Evolutionary conservation across 1,140 invertebrate species (phyloP).

Genomic region (Halictus rubicundus): DNA sequence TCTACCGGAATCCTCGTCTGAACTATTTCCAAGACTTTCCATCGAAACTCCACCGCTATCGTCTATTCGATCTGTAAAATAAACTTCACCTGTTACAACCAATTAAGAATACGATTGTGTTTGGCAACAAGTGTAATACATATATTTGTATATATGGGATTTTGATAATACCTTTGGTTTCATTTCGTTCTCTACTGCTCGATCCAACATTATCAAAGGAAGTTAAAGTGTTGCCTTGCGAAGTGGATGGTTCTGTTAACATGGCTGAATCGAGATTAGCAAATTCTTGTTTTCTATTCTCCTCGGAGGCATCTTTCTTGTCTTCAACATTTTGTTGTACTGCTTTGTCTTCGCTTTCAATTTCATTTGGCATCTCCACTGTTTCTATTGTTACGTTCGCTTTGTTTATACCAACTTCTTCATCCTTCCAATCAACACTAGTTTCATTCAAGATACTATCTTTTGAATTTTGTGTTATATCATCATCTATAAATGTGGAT

Average conservation of each 20-base stretch:
- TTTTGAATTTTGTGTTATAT: too few species aligned
- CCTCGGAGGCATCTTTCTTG: slow-evolving; percentile 9
- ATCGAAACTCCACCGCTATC: slow-evolving; percentile 73
- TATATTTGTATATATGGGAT: not conserved
- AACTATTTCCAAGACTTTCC: slow-evolving; percentile 70
- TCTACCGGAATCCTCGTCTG: slow-evolving; percentile 70
- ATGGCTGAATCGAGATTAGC: not conserved
- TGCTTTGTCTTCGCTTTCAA: not conserved
- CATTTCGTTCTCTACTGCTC: slow-evolving; percentile 31
- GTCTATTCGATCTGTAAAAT: slow-evolving; percentile 57
- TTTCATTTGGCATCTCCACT: not conserved
- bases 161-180: slow-evolving; percentile 32
- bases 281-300: slow-evolving; percentile 15
- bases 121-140: too few species aligned
- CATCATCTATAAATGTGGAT: too few species aligned
- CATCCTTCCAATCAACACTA: not conserved
- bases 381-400: not conserved
- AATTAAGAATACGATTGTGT: too few species aligned
- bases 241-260: slow-evolving; percentile 33
- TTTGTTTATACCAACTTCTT: not conserved
- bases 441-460: not conserved
- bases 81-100: not conserved
- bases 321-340: not conserved
- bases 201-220: slow-evolving; percentile 9
- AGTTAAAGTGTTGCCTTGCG: slow-evolving; percentile 35